Base-by-base conservation (phyloP, 1,140 invertebrate genomes). In the Bombus breviceps region DNA sequence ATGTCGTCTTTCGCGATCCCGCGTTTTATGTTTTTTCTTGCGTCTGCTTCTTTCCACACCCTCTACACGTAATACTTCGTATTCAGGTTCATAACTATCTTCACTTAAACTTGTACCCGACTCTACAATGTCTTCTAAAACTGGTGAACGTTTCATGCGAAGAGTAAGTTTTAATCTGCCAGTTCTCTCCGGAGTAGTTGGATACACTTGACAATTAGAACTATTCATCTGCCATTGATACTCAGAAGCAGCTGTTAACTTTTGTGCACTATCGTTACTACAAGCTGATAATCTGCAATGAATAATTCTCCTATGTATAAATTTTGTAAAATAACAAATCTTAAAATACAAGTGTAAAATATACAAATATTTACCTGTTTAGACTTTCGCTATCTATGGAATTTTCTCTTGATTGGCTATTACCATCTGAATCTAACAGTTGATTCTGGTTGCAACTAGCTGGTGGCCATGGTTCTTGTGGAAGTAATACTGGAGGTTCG, bases 91-190 rank as follows among this genome's bases (percentile, higher is more conserved):
- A 84, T 96, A 97, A 81, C 94, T 96, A 76, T 96, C 95, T 81
- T 97, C 97, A 89, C 96, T 97, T 9, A 97, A 93, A 91, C 96
- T 97, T 47, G 96, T 97, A 13, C 98, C 97, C 25, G 97, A 97
- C 93, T 98, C 98, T 86, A 98, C 97, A 0, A 98, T 96, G 89
- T 98, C 98, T 91, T 98, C 98, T 28, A 98, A 93, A 81, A 98
- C 97, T 2, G 98, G 98, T 75, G 98, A 98, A 39, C 98, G 96
- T 92, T 98, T 98, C 96, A 98, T 98, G 9, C 98, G 96, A 28
- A 98, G 93, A 2, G 98, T 98, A 62, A 98, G 92, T 91, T 98
- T 98, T 28, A 98, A 94, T 25, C 97, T 96, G 32, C 97, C 96
- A 8, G 96, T 96, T 87, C 94, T 94, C 75, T 95, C 95, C 8